Evolutionary conservation across 2,797 vertebrate species (phyloP).

Genomic region (Benthosema pterotum): DNA sequence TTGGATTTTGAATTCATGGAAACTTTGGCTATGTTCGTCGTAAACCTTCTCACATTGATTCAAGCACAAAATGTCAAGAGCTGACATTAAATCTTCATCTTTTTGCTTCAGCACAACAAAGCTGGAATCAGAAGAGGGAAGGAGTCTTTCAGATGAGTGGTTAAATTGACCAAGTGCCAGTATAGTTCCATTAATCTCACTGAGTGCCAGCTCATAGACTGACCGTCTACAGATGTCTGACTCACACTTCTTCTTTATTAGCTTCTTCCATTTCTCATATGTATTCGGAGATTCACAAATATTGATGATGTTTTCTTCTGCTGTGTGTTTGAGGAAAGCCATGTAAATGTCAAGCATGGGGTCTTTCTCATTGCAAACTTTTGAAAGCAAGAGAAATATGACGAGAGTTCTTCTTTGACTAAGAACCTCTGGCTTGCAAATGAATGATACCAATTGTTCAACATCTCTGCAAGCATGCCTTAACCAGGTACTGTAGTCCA

Average conservation of each 20-base stretch:
- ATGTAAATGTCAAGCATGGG: slow-evolving; percentile 80
- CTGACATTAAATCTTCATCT: slow-evolving; percentile 75
- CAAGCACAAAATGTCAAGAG: slow-evolving; percentile 80
- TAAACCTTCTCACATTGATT: slow-evolving; percentile 81
- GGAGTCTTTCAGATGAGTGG: slow-evolving; percentile 64
- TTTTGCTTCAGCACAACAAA: slow-evolving; percentile 73
- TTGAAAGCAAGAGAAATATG: slow-evolving; percentile 82
- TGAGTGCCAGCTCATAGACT: slow-evolving; percentile 76
- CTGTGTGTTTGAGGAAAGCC: slow-evolving; percentile 78
- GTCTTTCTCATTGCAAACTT: slow-evolving; percentile 74
- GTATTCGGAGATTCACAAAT: slow-evolving; percentile 71
- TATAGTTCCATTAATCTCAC: slow-evolving; percentile 80
- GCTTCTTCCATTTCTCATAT: slow-evolving; percentile 73
- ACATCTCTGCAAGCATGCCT: slow-evolving; percentile 69
- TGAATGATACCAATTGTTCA: slow-evolving; percentile 77
- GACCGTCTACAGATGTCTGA: slow-evolving; percentile 64
- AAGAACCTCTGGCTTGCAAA: slow-evolving; percentile 77
- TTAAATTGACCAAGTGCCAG: slow-evolving; percentile 73
- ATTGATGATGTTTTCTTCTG: slow-evolving; percentile 72
- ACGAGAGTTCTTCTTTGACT: slow-evolving; percentile 70
- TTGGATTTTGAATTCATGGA: slow-evolving; percentile 43
- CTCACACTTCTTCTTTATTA: slow-evolving; percentile 57
- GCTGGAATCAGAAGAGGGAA: slow-evolving; percentile 74
- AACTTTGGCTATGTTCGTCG: slow-evolving; percentile 71
- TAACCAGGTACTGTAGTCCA: slow-evolving; percentile 60